Evolutionary conservation across 1,140 invertebrate genomes (phyloP), one percentile per base, ranked within the genome.

Genomic region (Musca vetustissima): DNA sequence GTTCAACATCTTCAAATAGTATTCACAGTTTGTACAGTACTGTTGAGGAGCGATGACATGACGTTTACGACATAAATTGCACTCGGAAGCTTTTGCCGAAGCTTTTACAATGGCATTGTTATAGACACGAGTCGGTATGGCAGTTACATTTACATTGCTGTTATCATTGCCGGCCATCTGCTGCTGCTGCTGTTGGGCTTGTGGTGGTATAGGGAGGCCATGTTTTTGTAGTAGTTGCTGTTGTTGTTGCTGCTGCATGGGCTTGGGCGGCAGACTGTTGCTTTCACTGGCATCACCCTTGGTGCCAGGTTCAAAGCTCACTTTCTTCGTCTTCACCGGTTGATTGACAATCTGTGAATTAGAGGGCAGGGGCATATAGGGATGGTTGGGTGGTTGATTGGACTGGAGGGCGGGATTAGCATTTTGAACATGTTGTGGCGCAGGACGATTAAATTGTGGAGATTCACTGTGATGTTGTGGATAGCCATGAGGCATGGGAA

Each of bases 11-110:
- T 93, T 93, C 91, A 96, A 92, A 76, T 96, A 96, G 85, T 92
- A 95, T 76, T 95, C 92, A 83, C 94, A 96, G 80, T 95, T 93
- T 15, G 89, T 86, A 83, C 94, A 96, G 79, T 95, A 96, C 43
- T 91, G 86, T 13, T 89, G 88, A 0, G 91, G 89, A 24, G 90
- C 87, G 4, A 85, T 86, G 4, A 95, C 89, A 69, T 87, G 86
- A 76, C 93, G 93, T 77, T 95, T 94, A 24, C 92, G 86, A 80
- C 94, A 96, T 64, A 96, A 85, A 84, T 94, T 90, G 81, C 94
- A 96, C 25, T 85, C 85, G 11, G 83, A 82, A 1, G 81, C 82
- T 72, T 84, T 85, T 2, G 83, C 73, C 9, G 86, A 86, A 25
- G 83, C 83, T 76, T 88, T 88, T 25, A 85, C 76, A n/a, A 80